Evolutionary conservation across 2,113 vertebrate species (phyloP).

Genomic region (Eidolon helvum): DNA sequence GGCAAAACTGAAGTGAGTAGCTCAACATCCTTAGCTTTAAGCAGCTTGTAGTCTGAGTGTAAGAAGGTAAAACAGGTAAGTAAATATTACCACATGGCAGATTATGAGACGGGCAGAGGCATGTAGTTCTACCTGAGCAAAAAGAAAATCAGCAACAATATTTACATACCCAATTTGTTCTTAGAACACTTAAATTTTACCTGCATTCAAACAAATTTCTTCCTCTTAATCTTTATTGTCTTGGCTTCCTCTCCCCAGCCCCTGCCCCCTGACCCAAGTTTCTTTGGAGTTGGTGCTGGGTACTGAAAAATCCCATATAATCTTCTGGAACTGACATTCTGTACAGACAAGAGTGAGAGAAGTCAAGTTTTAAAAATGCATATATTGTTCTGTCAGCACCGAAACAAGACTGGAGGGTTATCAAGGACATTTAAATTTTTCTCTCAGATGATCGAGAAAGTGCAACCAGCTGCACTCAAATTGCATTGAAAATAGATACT

Average conservation of each 20-base stretch:
- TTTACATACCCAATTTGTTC: background rate
- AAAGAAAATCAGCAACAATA: background rate
- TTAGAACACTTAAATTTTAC: background rate
- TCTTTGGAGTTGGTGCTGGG: background rate
- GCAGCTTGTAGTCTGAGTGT: background rate
- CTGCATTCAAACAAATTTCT: background rate
- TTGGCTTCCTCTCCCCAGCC: background rate
- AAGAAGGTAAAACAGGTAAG: background rate
- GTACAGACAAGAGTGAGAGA: background rate
- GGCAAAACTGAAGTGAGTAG: background rate
- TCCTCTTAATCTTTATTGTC: background rate
- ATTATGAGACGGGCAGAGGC: background rate
- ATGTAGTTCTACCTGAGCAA: background rate
- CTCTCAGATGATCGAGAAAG: slow-evolving; percentile 79
- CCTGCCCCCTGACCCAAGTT: accelerated
- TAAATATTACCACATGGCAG: background rate
- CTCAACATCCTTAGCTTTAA: background rate
- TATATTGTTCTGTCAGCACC: slow-evolving; percentile 71
- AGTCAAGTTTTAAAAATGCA: slow-evolving; percentile 75
- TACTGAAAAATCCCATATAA: slow-evolving; percentile 43
- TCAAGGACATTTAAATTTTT: slow-evolving; percentile 78
- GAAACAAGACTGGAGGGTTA: slow-evolving; percentile 75
- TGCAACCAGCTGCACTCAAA: slow-evolving; percentile 83
- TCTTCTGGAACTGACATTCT: slow-evolving; percentile 48
- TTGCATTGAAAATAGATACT: slow-evolving; percentile 82